These are phyloP conservation scores for Pycnomerus fuliginosus DNA, from an alignment of 2,888 invertebrate species.

Conservation along the genomic window DNA sequence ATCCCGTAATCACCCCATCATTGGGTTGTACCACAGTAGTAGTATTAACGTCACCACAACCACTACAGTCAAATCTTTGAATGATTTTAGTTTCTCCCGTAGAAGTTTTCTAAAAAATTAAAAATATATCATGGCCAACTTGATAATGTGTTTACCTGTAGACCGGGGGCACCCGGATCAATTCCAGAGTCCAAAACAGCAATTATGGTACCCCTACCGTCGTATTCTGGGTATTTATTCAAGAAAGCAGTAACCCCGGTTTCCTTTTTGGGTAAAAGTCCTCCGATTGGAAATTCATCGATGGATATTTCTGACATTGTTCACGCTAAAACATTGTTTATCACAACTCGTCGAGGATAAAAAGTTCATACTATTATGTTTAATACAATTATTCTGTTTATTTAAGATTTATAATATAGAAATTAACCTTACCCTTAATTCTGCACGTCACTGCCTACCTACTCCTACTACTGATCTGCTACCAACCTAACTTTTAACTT, in stretches of 20 bases:
- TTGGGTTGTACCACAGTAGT: constrained; percentile 68
- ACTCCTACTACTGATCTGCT: too few relatives aligned
- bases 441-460: too few relatives aligned
- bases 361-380: too few relatives aligned
- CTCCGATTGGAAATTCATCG: constrained; percentile 74
- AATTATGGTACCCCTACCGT: constrained; percentile 89
- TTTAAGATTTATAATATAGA: too few relatives aligned
- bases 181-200: constrained; percentile 98
- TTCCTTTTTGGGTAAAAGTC: constrained; percentile 90
- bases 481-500: too few relatives aligned
- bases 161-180: constrained; percentile 92
- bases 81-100: constrained; percentile 91
- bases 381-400: too few relatives aligned
- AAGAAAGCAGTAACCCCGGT: constrained; percentile 87
- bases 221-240: constrained; percentile 83
- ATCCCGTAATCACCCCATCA: constrained; percentile 77
- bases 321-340: background rate
- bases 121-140: background rate
- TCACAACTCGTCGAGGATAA: too few relatives aligned
- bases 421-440: too few relatives aligned
- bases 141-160: constrained; percentile 66
- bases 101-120: constrained; percentile 68
- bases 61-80: constrained; percentile 93
- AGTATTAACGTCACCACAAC: constrained; percentile 95
- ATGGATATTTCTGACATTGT: background rate